phyloP scores from a whole-genome alignment of 2,888 invertebrate genomes.

The Ornithoptera alexandrae region DNA sequence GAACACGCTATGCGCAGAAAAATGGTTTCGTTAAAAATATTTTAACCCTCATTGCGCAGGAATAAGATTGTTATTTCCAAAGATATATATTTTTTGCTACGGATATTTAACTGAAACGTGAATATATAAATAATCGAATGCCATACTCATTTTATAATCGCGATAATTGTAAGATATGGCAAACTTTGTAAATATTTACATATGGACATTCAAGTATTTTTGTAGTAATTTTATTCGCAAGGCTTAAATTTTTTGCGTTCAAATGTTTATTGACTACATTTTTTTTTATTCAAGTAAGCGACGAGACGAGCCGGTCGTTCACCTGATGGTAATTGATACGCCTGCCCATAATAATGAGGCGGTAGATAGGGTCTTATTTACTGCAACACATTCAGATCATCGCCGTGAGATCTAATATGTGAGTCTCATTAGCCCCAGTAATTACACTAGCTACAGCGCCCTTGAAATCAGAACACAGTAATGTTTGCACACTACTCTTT shows the following conservation, averaged over 20 bases:
- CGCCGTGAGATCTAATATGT: too few relatives aligned
- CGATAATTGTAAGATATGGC: conserved; percentile 17
- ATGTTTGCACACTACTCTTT: too few relatives aligned
- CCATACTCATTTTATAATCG: conserved; percentile 17
- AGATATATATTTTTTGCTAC: conserved; percentile 1
- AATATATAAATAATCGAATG: conserved; percentile 21
- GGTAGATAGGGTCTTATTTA: too few relatives aligned
- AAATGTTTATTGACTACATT: too few relatives aligned
- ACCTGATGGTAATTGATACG: too few relatives aligned
- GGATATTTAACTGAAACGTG: conserved; percentile 19
- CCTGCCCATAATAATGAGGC: too few relatives aligned
- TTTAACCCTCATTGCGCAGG: conserved; percentile 23
- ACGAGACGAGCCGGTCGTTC: too few relatives aligned
- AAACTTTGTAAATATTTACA: neutral
- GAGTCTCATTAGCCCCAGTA: too few relatives aligned
- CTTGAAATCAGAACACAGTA: too few relatives aligned
- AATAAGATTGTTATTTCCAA: conserved; percentile 21
- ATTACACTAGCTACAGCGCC: too few relatives aligned
- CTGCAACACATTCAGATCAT: too few relatives aligned
- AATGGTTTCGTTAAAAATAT: conserved; percentile 36
- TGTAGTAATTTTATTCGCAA: neutral
- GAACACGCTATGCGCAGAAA: conserved; percentile 14
- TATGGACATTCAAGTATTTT: neutral
- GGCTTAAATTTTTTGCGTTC: neutral
- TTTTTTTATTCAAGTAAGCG: too few relatives aligned